phyloP scores from a whole-genome alignment of 2,888 invertebrate genomes.

The Sinotaia quadrata region DNA sequence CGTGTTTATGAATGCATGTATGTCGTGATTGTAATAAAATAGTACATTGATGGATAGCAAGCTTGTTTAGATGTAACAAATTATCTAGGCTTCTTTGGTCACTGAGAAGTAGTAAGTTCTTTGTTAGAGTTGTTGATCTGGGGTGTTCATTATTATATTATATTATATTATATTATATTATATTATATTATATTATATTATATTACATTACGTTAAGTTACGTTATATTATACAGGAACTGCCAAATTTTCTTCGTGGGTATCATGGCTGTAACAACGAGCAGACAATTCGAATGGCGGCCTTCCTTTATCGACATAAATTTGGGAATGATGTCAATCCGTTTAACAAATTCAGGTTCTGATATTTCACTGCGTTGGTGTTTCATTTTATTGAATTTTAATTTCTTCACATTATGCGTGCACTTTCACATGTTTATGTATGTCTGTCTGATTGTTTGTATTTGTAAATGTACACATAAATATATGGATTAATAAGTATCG shows the following conservation, averaged over 20 bases:
- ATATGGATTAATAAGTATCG: neutral
- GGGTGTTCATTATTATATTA: too few relatives aligned
- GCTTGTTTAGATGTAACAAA: too few relatives aligned
- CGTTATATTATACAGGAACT: conserved; percentile 50
- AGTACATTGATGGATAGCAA: too few relatives aligned
- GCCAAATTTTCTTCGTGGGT: conserved; percentile 62
- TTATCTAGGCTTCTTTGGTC: too few relatives aligned
- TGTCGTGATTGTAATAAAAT: too few relatives aligned
- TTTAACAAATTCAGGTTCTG: conserved; percentile 49
- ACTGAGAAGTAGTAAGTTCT: too few relatives aligned
- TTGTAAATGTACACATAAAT: neutral
- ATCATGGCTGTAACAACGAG: conserved; percentile 49
- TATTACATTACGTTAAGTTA: too few relatives aligned
- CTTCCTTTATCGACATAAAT: conserved; percentile 51
- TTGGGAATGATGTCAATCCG: conserved; percentile 44
- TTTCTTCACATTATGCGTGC: neutral
- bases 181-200: too few relatives aligned
- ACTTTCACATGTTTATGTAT: neutral
- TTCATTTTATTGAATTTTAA: too few relatives aligned
- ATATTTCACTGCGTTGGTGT: neutral
- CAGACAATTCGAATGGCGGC: conserved; percentile 48
- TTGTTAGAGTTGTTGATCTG: too few relatives aligned
- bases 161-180: too few relatives aligned
- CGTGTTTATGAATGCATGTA: too few relatives aligned
- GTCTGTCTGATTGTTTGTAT: neutral